These are phyloP conservation scores for Pomatorhinus ruficollis DNA, from an alignment of 2,113 vertebrate species.

Conservation along the genomic window DNA sequence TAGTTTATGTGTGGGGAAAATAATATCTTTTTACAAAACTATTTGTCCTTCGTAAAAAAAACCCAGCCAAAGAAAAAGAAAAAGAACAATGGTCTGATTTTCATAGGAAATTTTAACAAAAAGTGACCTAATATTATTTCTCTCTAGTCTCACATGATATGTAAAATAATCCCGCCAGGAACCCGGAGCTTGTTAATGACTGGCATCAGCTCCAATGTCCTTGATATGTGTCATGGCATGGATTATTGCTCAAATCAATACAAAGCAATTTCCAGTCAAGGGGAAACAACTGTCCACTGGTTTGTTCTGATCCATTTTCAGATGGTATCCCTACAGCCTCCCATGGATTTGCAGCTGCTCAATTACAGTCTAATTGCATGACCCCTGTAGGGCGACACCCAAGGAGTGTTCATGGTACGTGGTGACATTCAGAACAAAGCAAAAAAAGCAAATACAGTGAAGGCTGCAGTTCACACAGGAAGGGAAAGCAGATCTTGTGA, in stretches of 20 bases:
- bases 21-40: not conserved
- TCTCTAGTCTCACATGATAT: not conserved
- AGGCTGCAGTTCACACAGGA: not conserved
- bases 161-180: not conserved
- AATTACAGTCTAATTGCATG: not conserved
- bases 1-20: not conserved
- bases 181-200: not conserved
- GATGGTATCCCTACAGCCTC: not conserved
- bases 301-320: conserved; percentile 9
- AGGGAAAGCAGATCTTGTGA: not conserved
- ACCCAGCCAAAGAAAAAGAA: rapidly evolving
- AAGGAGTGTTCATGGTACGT: not conserved
- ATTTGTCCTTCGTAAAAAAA: not conserved
- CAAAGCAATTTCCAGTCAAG: conserved; percentile 3
- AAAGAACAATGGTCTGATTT: not conserved
- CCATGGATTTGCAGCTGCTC: conserved; percentile 28
- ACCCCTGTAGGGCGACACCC: not conserved
- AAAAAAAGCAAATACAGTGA: not conserved
- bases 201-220: not conserved
- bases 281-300: not conserved
- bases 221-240: not conserved
- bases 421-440: not conserved
- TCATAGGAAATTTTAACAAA: not conserved
- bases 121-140: not conserved
- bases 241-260: conserved; percentile 15